Evolutionary conservation across 2,797 vertebrate species (phyloP).

Genomic region (Epinephelus coioides): DNA sequence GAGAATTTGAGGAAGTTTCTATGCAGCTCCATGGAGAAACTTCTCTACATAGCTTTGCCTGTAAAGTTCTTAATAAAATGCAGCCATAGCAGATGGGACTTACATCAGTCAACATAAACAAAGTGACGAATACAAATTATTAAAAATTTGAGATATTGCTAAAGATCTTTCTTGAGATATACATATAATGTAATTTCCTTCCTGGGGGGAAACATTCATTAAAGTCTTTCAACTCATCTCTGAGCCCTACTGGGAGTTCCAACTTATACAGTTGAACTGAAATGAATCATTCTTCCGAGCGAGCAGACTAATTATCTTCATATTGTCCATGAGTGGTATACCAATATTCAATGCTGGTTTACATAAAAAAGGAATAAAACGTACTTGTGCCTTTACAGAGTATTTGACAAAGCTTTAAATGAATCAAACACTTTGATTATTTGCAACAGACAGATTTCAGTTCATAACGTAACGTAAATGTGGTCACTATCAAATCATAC

Average conservation of each 20-base stretch:
- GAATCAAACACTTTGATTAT: background rate
- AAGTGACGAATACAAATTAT: background rate
- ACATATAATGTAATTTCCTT: background rate
- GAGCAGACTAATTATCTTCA: background rate
- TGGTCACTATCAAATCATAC: too few relatives aligned
- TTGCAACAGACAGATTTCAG: background rate
- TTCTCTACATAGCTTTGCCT: background rate
- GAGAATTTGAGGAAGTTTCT: constrained; percentile 4
- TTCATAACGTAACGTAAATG: too few relatives aligned
- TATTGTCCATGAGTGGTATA: background rate
- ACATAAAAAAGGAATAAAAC: too few relatives aligned
- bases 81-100: background rate
- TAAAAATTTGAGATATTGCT: background rate
- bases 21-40: background rate
- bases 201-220: background rate
- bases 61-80: background rate
- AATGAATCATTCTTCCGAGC: constrained; percentile 3
- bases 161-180: background rate
- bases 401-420: background rate
- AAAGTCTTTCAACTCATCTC: background rate
- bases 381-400: too few relatives aligned
- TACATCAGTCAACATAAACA: background rate
- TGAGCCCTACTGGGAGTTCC: background rate
- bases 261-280: background rate
- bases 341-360: background rate